These are phyloP conservation scores for Coregonus clupeaformis DNA, from an alignment of 2,113 vertebrate species.

Conservation along the genomic window DNA sequence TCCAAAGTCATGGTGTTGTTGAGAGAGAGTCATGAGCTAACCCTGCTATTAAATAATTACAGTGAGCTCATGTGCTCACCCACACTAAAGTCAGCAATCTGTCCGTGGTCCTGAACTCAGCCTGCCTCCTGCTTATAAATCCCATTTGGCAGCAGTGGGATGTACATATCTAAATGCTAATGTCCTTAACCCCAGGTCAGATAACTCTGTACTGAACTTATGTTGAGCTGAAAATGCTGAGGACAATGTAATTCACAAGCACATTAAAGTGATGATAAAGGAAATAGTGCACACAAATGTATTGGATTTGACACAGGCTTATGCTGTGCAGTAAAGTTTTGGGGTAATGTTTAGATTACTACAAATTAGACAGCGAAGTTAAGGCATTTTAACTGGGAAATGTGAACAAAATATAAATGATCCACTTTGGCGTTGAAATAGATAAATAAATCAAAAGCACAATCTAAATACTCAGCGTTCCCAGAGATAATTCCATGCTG, in stretches of 20 bases:
- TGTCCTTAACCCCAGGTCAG: conserved; percentile 66
- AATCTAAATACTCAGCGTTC: too few species aligned
- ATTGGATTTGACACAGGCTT: conserved; percentile 54
- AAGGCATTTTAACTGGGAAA: conserved; percentile 17
- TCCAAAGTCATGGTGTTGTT: conserved; percentile 40
- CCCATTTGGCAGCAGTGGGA: conserved; percentile 50
- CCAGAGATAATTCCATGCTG: too few species aligned
- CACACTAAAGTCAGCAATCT: conserved; percentile 67
- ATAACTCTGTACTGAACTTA: conserved; percentile 49
- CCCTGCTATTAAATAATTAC: conserved; percentile 69
- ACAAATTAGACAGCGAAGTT: conserved; percentile 41
- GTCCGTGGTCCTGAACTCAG: conserved; percentile 36
- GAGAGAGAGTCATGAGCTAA: conserved; percentile 22
- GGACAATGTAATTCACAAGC: conserved; percentile 57
- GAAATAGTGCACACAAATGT: conserved; percentile 50
- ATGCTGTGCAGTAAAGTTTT: conserved; percentile 49
- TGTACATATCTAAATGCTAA: conserved; percentile 73
- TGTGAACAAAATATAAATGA: conserved; percentile 46
- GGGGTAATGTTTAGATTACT: conserved; percentile 53
- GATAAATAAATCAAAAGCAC: too few species aligned
- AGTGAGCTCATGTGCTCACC: conserved; percentile 59
- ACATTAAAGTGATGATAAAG: conserved; percentile 53
- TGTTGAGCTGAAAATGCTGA: too few species aligned
- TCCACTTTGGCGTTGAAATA: conserved; percentile 18
- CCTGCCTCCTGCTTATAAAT: conserved; percentile 48